These are phyloP conservation scores for Chymomyza amoena DNA, from an alignment of 2,888 invertebrate genomes.

Conservation along the genomic window DNA sequence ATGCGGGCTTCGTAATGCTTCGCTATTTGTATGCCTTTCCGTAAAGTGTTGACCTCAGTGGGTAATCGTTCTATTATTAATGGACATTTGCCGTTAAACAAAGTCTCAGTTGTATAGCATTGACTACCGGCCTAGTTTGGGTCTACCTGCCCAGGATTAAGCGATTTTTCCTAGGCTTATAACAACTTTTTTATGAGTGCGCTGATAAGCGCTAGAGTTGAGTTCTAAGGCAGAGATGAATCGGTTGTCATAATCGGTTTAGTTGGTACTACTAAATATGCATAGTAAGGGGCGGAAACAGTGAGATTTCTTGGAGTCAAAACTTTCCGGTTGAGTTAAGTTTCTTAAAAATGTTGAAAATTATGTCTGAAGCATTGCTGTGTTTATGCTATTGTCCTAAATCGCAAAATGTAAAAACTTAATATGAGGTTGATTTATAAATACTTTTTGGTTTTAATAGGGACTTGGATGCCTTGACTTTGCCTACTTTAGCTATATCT, in stretches of 20 bases:
- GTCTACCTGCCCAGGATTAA: slow-evolving; percentile 50
- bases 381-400: no score
- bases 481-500: no score
- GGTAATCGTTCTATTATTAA: slow-evolving; percentile 70
- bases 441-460: no score
- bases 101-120: slow-evolving; percentile 55
- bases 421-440: no score
- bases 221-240: neutral
- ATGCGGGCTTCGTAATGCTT: slow-evolving; percentile 34
- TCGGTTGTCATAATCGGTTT: neutral
- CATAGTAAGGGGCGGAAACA: no score
- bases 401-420: no score
- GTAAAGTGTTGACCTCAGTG: slow-evolving; percentile 61
- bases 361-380: no score
- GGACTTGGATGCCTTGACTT: no score
- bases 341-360: no score
- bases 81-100: slow-evolving; percentile 52
- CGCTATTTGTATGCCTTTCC: slow-evolving; percentile 23
- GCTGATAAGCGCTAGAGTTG: neutral
- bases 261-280: no score
- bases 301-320: no score
- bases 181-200: neutral
- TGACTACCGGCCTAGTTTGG: slow-evolving; percentile 37
- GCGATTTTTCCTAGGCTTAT: neutral
- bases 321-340: no score